Evolutionary conservation across 53 echinoderm and acorn worm species (phyloP).

Genomic region (Paelopatides confundens): DNA sequence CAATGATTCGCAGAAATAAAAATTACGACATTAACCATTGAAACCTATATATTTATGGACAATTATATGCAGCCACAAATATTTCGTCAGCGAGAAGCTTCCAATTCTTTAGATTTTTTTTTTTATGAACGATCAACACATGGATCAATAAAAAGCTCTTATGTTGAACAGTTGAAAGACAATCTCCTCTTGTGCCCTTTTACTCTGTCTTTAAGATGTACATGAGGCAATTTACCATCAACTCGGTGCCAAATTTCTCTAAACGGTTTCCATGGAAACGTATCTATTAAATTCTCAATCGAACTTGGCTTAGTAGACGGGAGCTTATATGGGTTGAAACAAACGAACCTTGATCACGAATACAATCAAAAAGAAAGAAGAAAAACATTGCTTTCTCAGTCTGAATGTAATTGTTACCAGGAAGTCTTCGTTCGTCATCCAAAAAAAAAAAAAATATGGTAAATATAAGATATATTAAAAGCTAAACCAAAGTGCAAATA

Average conservation of each 20-base stretch:
- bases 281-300: constrained; percentile 41
- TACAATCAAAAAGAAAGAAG: background rate
- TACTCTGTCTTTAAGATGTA: constrained; percentile 3
- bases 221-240: constrained; percentile 27
- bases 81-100: background rate
- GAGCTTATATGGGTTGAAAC: background rate
- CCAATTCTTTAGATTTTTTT: background rate
- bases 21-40: background rate
- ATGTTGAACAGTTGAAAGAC: constrained; percentile 8
- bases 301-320: constrained; percentile 24
- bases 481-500: background rate
- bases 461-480: background rate
- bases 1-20: background rate
- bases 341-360: background rate
- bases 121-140: constrained; percentile 8
- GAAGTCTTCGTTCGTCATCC: background rate
- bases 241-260: constrained; percentile 40
- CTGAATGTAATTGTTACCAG: background rate
- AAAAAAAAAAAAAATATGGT: background rate
- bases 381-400: background rate
- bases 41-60: too few relatives aligned
- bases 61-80: too few relatives aligned
- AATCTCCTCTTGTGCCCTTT: constrained; percentile 9
- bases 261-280: constrained; percentile 33
- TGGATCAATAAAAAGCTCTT: constrained; percentile 46